phyloP scores from a whole-genome alignment of 2,113 vertebrate genomes.

The Aepyceros melampus region DNA sequence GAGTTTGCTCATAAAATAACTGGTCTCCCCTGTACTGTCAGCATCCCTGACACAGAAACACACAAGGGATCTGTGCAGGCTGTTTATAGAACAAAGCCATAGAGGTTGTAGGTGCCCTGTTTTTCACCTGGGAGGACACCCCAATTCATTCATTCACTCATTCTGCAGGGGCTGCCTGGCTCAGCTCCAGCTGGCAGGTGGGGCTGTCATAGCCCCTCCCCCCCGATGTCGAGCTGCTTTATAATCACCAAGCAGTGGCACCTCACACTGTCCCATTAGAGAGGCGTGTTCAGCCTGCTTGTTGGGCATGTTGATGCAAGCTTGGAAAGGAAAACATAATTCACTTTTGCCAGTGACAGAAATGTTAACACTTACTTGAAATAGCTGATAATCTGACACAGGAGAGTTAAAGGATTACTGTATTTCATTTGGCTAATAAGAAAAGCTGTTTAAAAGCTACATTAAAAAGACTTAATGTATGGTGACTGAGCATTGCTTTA shows the following conservation, averaged over 20 bases:
- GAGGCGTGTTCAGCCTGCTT: slow-evolving; percentile 73
- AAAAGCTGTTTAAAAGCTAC: slow-evolving; percentile 79
- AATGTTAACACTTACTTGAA: slow-evolving; percentile 81
- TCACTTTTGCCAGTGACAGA: slow-evolving; percentile 78
- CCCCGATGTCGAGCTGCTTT: slow-evolving; percentile 57
- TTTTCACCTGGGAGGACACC: slow-evolving; percentile 1
- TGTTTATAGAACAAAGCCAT: slow-evolving; percentile 48
- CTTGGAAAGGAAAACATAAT: slow-evolving; percentile 79
- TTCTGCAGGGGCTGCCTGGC: background rate
- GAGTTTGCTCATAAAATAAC: background rate
- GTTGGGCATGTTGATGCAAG: slow-evolving; percentile 81
- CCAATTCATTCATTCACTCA: slow-evolving; percentile 34
- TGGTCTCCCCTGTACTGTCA: background rate
- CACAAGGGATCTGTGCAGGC: background rate
- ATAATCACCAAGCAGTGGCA: slow-evolving; percentile 64
- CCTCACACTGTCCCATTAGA: slow-evolving; percentile 72
- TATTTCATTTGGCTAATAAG: slow-evolving; percentile 79
- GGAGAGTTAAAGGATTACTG: slow-evolving; percentile 77
- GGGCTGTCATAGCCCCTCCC: background rate
- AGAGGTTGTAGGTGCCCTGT: background rate
- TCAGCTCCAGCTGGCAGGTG: background rate
- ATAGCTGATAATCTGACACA: slow-evolving; percentile 83
- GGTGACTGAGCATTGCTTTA: slow-evolving; percentile 68
- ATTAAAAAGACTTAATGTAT: slow-evolving; percentile 63
- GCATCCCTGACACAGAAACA: background rate